Base-by-base conservation (phyloP, 2,888 invertebrate genomes). In the Plutella xylostella region DNA sequence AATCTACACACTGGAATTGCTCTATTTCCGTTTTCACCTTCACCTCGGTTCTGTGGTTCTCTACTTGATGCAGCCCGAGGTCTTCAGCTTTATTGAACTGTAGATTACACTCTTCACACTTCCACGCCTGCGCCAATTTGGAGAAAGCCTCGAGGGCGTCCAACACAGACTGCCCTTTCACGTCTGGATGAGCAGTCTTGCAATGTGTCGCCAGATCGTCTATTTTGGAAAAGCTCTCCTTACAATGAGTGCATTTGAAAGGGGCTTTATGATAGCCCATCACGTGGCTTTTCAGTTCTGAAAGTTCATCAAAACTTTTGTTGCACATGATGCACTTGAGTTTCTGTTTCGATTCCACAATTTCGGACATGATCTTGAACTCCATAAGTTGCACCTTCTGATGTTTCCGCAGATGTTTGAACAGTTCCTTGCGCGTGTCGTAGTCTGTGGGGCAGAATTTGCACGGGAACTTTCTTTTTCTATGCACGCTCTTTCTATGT, bases 381-480 rank as follows among this genome's bases (percentile, higher is more conserved):
- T 83, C 82, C 60, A 70, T 77, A n/a, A 80, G 48, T 46, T 83
- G 83, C 0, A 80, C 77, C 57, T 76, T 77, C 50, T 79, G 80
- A 49, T 83, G 83, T 31, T 71, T 61, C 52, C 73, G 73, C 18
- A 83, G 55, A 56, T 83, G 83, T 57, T 74, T 75, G 51, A 82
- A 78, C 2, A 83, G 57, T 44, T 77, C 76, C 50, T 80, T 82
- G 0, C 74, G 58, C 0, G 76, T 78, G 46, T 71, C 63, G 41
- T 80, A 80, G 50, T 80, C 78, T n/a, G 79, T 79, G 0, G 83
- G 83, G 45, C 83, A 83, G 48, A 83, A 82, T 55, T 83, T 83
- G 50, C 83, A 83, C 0, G 75, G 72, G 46, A 76, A 80, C 45
- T 69, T 68, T 51, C 78, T 80, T 42, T 72, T 60, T 11, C 35